Base-by-base conservation (phyloP, 2,888 invertebrate genomes). In the Norana najaformis region DNA sequence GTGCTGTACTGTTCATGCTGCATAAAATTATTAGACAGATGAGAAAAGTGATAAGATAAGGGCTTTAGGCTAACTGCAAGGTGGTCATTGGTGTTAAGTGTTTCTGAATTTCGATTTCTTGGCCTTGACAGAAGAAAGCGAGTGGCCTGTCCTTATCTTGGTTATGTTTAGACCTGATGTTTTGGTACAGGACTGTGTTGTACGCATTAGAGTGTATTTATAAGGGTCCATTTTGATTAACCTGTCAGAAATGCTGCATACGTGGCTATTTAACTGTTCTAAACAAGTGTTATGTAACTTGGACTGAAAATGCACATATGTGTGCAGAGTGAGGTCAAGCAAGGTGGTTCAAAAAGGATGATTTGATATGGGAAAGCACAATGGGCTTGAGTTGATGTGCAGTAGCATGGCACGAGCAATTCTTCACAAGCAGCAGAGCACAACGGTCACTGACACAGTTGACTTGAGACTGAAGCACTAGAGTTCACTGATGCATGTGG, bases 131-230 rank as follows among this genome's bases (percentile, higher is more conserved):
- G 88, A 30, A 8, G 8, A 35, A 38, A 37, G 88, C n/a, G 30
- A 69, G 11, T 69, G 69, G 11, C 69, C 69, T n/a, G n/a, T 69
- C 69, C 20, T n/a, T n/a, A n/a, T 47, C 47, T 69, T 69, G 30
- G n/a, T 69, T 69, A n/a, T n/a, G 69, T 69, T 69, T n/a, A 69
- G n/a, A 69, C 69, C 69, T 69, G n/a, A 69, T 69, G 69, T n/a
- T n/a, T 8, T 69, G 69, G 69, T 69, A n/a, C 69, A n/a, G n/a
- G n/a, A n/a, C n/a, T n/a, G n/a, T n/a, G n/a, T 69, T 69, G 69
- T 69, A 69, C n/a, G 8, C 30, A n/a, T n/a, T n/a, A n/a, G n/a
- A n/a, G n/a, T n/a, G n/a, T n/a, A n/a, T n/a, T n/a, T n/a, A n/a
- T n/a, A n/a, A n/a, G n/a, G n/a, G n/a, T n/a, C n/a, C 69, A 69